A percentile compares a stretch with the other conserved stretches of the same genome.
phyloP scores from a whole-genome alignment of 2,797 vertebrate genomes.

The Propithecus perrieri region DNA sequence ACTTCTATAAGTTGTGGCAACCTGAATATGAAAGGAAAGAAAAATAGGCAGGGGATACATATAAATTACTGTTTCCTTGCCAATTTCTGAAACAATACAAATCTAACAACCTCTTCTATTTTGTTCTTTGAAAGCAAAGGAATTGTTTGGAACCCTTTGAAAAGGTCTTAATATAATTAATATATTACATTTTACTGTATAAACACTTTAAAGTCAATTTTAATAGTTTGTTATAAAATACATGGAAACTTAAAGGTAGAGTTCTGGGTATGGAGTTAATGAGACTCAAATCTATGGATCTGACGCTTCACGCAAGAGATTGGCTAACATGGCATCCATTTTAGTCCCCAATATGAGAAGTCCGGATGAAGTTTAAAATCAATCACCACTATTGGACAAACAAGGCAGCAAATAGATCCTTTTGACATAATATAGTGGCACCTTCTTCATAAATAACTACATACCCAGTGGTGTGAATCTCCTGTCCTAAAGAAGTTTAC shows the following conservation, averaged over 20 bases:
- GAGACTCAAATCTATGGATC: neutral
- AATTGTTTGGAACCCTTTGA: neutral
- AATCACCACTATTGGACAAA: neutral
- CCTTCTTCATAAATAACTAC: neutral
- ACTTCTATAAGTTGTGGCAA: slow-evolving; percentile 98
- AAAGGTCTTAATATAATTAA: slow-evolving; percentile 4
- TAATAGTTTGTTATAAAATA: slow-evolving; percentile 46
- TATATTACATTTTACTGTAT: neutral
- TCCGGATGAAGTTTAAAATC: neutral
- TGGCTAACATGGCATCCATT: neutral
- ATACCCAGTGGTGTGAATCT: neutral
- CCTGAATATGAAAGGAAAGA: slow-evolving; percentile 82
- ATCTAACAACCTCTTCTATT: slow-evolving; percentile 41
- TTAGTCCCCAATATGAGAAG: neutral
- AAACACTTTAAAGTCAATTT: slow-evolving; percentile 34
- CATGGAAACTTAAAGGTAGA: neutral
- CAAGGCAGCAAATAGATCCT: neutral
- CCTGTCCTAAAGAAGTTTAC: neutral
- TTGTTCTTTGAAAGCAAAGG: slow-evolving; percentile 22
- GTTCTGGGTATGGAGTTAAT: neutral
- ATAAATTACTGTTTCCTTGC: slow-evolving; percentile 48
- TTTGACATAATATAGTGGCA: neutral
- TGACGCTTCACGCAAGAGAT: neutral
- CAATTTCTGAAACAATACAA: slow-evolving; percentile 30
- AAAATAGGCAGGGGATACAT: slow-evolving; percentile 72